Base-by-base conservation (phyloP, 2,797 vertebrate species). In the Glyptemys insculpta region DNA sequence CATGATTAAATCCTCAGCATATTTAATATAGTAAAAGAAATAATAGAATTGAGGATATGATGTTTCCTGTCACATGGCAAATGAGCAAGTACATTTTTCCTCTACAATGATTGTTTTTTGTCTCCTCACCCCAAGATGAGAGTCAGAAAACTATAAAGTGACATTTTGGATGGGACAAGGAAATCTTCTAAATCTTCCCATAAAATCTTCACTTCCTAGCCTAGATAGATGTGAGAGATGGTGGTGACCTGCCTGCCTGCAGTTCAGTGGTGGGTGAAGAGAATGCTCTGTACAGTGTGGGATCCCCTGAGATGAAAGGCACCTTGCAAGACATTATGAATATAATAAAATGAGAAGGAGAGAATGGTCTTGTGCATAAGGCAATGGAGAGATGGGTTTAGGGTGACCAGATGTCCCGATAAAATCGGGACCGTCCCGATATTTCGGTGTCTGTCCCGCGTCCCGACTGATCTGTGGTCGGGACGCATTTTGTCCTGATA, bases 11-110 rank as follows among this genome's bases (percentile, higher is more conserved):
- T 96, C 92, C 96, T 93, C 95, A 68, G 87, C 94, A 94, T 97
- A 95, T 96, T 97, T 95, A 97, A 96, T 97, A 96, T 94, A 94
- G 95, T 95, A 84, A 96, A 97, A 94, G 89, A 92, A 95, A 82
- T 80, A 92, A 97, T 18, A 81, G 89, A 92, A 94, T 89, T 1
- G 5, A 88, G 85, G 91, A 91, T 94, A 96, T 96, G 85, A 49
- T 89, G 41, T 50, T 96, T 91, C 86, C 91, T 89, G 91, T 90
- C 86, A 86, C 90, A 89, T 83, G 59, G 92, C 81, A 86, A 89
- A 37, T 29, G 80, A 88, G 78, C 0, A 4, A 81, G 74, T 65
- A 79, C 59, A 88, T 92, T 92, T 92, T 90, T 87, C 87, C 83
- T 88, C 80, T 84, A 56, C 74, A 87, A 31, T 9, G 44, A 89